These are phyloP conservation scores for Andrena fulva DNA, from an alignment of 2,888 invertebrate genomes.

Conservation along the genomic window DNA sequence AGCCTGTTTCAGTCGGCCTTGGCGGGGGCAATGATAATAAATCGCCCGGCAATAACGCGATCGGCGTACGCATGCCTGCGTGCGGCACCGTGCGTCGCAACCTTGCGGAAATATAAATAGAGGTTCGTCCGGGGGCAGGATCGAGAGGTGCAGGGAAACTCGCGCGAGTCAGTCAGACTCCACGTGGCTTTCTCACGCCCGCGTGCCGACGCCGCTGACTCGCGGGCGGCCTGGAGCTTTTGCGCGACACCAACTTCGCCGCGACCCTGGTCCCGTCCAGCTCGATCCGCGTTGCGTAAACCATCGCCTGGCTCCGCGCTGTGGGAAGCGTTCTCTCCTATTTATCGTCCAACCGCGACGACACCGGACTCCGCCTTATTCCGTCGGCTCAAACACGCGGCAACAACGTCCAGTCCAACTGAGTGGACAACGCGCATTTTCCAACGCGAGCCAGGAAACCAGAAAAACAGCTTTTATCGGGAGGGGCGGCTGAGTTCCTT, in stretches of 20 bases:
- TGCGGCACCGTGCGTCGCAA: slow-evolving; percentile 45
- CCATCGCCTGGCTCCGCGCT: background rate
- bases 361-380: background rate
- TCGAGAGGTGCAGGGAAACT: slow-evolving; percentile 44
- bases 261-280: slow-evolving; percentile 35
- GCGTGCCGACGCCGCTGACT: slow-evolving; percentile 23
- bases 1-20: slow-evolving; percentile 60
- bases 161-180: slow-evolving; percentile 59
- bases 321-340: slow-evolving; percentile 39
- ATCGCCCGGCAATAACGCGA: slow-evolving; percentile 73
- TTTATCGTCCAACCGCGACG: slow-evolving; percentile 13
- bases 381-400: background rate
- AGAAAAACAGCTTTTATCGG: background rate
- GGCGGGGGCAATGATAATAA: slow-evolving; percentile 71
- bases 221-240: slow-evolving; percentile 24
- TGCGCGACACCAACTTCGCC: slow-evolving; percentile 23
- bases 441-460: background rate
- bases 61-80: slow-evolving; percentile 47
- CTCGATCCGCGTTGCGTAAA: slow-evolving; percentile 55
- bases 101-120: slow-evolving; percentile 70
- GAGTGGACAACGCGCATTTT: background rate
- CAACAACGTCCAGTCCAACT: background rate
- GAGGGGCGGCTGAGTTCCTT: background rate
- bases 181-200: slow-evolving; percentile 66
- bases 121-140: slow-evolving; percentile 5